These are phyloP conservation scores for Sebastes trivittatus DNA, from an alignment of 2,797 vertebrate genomes.

Conservation along the genomic window DNA sequence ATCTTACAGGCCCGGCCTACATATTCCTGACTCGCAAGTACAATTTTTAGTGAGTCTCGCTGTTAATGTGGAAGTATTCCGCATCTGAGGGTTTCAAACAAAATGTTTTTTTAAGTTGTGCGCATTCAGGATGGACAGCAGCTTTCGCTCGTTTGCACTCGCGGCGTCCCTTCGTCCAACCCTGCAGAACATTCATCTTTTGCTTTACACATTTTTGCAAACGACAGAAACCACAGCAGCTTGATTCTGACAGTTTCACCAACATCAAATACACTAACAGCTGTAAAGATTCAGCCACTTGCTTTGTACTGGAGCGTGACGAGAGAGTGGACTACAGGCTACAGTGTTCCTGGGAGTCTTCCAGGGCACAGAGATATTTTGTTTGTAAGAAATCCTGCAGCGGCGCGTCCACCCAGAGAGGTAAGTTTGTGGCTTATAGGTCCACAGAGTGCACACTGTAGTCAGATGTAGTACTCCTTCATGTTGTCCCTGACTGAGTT, in stretches of 20 bases:
- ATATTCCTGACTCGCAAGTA: slow-evolving; percentile 46
- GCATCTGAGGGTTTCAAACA: slow-evolving; percentile 21
- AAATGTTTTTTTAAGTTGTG: slow-evolving; percentile 41
- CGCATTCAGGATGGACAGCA: slow-evolving; percentile 36
- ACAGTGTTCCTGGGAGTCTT: slow-evolving; percentile 42
- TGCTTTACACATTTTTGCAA: slow-evolving; percentile 54
- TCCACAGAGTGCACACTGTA: slow-evolving; percentile 8
- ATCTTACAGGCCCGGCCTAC: slow-evolving; percentile 70
- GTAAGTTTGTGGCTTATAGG: slow-evolving; percentile 41
- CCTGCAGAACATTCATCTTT: slow-evolving; percentile 38
- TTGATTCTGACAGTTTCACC: slow-evolving; percentile 64
- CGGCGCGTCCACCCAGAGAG: slow-evolving; percentile 46
- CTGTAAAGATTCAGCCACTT: slow-evolving; percentile 52
- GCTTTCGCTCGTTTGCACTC: slow-evolving; percentile 1
- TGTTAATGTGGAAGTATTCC: slow-evolving; percentile 27
- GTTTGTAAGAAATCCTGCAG: slow-evolving; percentile 36
- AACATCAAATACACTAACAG: slow-evolving; percentile 66
- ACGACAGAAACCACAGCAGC: slow-evolving; percentile 67
- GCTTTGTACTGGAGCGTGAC: slow-evolving; percentile 42
- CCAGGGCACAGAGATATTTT: slow-evolving; percentile 38
- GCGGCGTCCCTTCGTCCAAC: not conserved
- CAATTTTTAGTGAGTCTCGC: slow-evolving; percentile 45
- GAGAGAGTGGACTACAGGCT: slow-evolving; percentile 34
- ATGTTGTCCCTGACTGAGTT: slow-evolving; percentile 91
- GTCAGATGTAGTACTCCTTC: slow-evolving; percentile 97